These are phyloP conservation scores for Psophia crepitans DNA, from an alignment of 2,113 vertebrate species.

Conservation along the genomic window DNA sequence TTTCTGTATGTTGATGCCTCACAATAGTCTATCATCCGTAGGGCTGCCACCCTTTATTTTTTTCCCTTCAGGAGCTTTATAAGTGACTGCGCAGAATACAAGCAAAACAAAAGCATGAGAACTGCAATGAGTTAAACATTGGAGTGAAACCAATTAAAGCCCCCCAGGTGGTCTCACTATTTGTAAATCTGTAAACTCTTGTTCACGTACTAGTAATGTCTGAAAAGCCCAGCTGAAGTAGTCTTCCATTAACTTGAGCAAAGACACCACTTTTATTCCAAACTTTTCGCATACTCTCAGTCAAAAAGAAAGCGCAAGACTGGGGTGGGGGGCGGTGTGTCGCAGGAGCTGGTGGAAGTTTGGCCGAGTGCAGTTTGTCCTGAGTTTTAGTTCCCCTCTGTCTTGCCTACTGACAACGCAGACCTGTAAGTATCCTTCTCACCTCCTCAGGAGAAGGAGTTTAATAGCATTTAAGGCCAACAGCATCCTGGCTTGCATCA, in stretches of 20 bases:
- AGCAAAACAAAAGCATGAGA: background rate
- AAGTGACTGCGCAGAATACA: background rate
- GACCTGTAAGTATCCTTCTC: background rate
- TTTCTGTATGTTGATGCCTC: background rate
- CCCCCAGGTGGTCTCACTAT: too few species aligned
- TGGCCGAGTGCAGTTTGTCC: background rate
- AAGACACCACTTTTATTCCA: background rate
- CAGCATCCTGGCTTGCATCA: background rate
- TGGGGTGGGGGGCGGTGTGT: background rate
- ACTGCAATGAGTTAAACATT: too few species aligned
- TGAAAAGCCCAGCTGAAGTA: too few species aligned
- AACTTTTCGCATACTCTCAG: background rate
- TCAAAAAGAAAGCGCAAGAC: background rate
- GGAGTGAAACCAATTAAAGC: too few species aligned
- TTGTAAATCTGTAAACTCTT: too few species aligned
- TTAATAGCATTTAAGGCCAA: background rate
- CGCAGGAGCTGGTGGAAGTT: fast-evolving
- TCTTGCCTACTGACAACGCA: background rate
- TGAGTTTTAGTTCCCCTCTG: background rate
- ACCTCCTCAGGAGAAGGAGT: background rate
- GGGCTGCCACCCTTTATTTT: background rate
- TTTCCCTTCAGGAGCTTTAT: background rate
- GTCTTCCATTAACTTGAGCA: too few species aligned
- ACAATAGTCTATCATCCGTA: background rate
- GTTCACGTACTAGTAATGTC: too few species aligned